Percentiles rank a stretch among this genome's conserved stretches.
Evolutionary conservation across 1,140 invertebrate species (phyloP).

Genomic region (Sitophilus oryzae): DNA sequence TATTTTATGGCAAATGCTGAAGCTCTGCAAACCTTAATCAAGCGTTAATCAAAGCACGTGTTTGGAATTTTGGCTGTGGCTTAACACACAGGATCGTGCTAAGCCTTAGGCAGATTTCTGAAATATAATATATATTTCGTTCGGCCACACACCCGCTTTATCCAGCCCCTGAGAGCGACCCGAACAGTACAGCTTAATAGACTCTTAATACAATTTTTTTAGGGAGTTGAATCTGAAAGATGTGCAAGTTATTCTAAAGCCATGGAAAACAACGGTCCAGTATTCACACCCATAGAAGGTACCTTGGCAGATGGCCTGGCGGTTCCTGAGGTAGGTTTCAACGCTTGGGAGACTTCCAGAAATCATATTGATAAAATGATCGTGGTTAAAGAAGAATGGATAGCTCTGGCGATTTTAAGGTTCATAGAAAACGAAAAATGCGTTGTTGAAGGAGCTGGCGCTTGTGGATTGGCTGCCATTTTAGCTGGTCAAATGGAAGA

Average conservation of each 20-base stretch:
- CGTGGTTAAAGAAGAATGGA: slow-evolving; percentile 76
- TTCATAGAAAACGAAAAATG: slow-evolving; percentile 87
- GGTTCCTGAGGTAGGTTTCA: slow-evolving; percentile 83
- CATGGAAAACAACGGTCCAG: slow-evolving; percentile 63
- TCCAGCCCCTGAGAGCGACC: too few relatives aligned
- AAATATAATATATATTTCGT: too few relatives aligned
- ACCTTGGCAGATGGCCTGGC: slow-evolving; percentile 89
- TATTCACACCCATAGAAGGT: slow-evolving; percentile 60
- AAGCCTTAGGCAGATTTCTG: too few relatives aligned
- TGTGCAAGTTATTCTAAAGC: slow-evolving; percentile 79
- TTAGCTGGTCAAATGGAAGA: slow-evolving; percentile 77
- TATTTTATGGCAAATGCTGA: too few relatives aligned
- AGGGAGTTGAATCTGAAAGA: slow-evolving; percentile 89
- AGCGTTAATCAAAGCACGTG: too few relatives aligned
- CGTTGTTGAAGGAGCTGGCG: slow-evolving; percentile 90
- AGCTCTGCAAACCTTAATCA: too few relatives aligned
- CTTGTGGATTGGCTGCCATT: slow-evolving; percentile 79
- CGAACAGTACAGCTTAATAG: too few relatives aligned
- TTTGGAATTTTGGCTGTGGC: too few relatives aligned
- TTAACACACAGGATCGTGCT: too few relatives aligned
- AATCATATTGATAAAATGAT: slow-evolving; percentile 77
- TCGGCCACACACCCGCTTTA: too few relatives aligned
- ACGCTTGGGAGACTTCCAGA: slow-evolving; percentile 75
- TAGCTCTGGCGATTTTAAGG: slow-evolving; percentile 81
- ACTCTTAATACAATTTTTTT: slow-evolving; percentile 32